Conservation (phyloP, 2,888 invertebrate genomes). For the Prosapia bicincta region DNA sequence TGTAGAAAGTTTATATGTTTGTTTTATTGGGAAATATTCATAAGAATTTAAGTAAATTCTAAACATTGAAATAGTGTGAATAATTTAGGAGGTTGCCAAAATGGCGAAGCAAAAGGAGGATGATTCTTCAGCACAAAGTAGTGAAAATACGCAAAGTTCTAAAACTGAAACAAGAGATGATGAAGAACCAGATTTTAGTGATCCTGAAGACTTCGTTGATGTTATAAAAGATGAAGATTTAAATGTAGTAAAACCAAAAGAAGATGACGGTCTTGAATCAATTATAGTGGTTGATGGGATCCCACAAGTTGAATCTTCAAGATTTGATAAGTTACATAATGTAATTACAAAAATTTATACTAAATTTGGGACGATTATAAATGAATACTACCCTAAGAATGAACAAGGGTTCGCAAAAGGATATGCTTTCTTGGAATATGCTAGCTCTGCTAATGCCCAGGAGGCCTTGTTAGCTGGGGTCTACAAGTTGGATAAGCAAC, state of each 20-base stretch:
- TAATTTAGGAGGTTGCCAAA: conserved; percentile 37
- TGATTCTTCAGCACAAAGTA: conserved; percentile 48
- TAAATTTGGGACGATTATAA: conserved; percentile 83
- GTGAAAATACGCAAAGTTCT: conserved; percentile 53
- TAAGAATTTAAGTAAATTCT: too few species aligned
- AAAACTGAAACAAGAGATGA: conserved; percentile 69
- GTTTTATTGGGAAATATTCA: too few species aligned
- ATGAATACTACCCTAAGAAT: conserved; percentile 81
- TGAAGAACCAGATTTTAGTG: conserved; percentile 92
- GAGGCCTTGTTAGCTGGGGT: conserved; percentile 86
- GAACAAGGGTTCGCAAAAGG: conserved; percentile 86
- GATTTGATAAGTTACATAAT: conserved; percentile 86
- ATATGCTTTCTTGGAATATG: conserved; percentile 91
- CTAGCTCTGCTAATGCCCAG: conserved; percentile 74
- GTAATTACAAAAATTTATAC: conserved; percentile 89
- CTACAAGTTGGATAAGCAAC: conserved; percentile 92
- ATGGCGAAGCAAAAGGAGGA: conserved; percentile 52
- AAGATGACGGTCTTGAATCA: conserved; percentile 94
- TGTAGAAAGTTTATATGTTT: too few species aligned
- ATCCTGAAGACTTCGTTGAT: conserved; percentile 91
- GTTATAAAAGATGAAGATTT: conserved; percentile 74
- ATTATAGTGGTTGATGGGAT: conserved; percentile 96
- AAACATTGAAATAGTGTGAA: too few species aligned
- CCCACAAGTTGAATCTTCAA: conserved; percentile 89
- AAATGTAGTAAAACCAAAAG: conserved; percentile 68